Percentiles rank a stretch among this genome's conserved stretches.
Evolutionary conservation across 2,797 vertebrate genomes (phyloP).

Genomic region (Apogon talboti): DNA sequence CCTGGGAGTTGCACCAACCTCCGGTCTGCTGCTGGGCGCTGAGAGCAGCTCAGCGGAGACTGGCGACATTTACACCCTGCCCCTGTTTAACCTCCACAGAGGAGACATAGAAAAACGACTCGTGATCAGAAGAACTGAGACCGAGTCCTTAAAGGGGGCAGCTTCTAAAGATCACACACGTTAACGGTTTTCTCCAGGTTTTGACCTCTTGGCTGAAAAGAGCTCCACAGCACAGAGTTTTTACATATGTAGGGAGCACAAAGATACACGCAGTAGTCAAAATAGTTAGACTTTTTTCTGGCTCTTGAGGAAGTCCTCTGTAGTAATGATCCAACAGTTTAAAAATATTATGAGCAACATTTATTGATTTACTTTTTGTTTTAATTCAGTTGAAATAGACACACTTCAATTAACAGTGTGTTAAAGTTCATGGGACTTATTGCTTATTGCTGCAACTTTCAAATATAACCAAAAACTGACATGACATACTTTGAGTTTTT

Average conservation of each 20-base stretch:
- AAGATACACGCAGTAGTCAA: slow-evolving; percentile 1
- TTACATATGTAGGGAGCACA: slow-evolving; percentile 3
- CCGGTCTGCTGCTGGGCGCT: slow-evolving; percentile 69
- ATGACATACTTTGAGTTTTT: background rate
- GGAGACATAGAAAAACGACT: slow-evolving; percentile 25
- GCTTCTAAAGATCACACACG: slow-evolving; percentile 37
- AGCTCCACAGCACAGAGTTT: background rate
- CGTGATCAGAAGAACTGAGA: slow-evolving; percentile 17
- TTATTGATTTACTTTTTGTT: no score
- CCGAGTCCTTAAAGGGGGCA: slow-evolving; percentile 16
- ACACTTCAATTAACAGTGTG: background rate
- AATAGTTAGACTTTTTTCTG: background rate
- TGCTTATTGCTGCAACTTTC: background rate
- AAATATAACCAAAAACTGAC: background rate
- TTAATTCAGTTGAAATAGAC: no score
- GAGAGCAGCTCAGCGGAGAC: slow-evolving; percentile 63
- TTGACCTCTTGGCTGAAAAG: slow-evolving; percentile 4
- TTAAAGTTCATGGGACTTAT: background rate
- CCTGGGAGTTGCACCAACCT: slow-evolving; percentile 64
- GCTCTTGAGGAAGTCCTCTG: no score
- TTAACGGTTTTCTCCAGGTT: slow-evolving; percentile 27
- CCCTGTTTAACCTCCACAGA: slow-evolving; percentile 18
- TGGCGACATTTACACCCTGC: slow-evolving; percentile 67
- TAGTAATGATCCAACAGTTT: no score
- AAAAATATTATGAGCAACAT: no score